These are phyloP conservation scores for Sialia sialis DNA, from an alignment of 2,113 vertebrate species.

Conservation along the genomic window DNA sequence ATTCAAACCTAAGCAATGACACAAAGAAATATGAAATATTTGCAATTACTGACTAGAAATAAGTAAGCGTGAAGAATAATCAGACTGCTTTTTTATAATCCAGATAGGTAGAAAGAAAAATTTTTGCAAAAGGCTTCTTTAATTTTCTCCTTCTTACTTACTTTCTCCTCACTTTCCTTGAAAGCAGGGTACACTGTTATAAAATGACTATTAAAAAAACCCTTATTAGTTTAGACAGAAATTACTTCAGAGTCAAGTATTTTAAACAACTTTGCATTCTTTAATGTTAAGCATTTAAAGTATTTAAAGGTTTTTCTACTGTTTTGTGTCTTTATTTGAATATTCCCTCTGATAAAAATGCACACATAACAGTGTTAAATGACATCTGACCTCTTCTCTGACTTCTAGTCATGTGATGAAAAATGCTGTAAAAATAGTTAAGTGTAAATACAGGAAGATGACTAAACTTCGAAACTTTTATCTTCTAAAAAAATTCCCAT, in stretches of 20 bases:
- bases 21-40: neutral
- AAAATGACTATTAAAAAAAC: neutral
- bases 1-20: neutral
- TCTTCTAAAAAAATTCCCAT: constrained; percentile 40
- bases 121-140: neutral
- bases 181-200: neutral
- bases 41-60: neutral
- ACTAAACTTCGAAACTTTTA: constrained; percentile 50
- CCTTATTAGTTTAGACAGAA: neutral
- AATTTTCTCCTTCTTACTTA: neutral
- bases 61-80: neutral
- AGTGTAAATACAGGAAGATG: constrained; percentile 58
- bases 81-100: neutral
- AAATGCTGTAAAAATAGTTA: constrained; percentile 48
- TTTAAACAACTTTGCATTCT: constrained; percentile 10
- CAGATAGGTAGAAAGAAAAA: neutral
- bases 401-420: constrained; percentile 18
- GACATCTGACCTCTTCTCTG: constrained; percentile 42
- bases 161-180: neutral
- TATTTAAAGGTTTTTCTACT: constrained; percentile 20
- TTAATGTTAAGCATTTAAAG: neutral
- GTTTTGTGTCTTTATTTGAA: constrained; percentile 18
- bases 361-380: neutral
- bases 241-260: neutral
- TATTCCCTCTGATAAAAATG: constrained; percentile 25